A percentile compares a stretch with the other conserved stretches of the same genome.
Conservation (phyloP, 2,797 vertebrate species). For the Clamator glandarius region DNA sequence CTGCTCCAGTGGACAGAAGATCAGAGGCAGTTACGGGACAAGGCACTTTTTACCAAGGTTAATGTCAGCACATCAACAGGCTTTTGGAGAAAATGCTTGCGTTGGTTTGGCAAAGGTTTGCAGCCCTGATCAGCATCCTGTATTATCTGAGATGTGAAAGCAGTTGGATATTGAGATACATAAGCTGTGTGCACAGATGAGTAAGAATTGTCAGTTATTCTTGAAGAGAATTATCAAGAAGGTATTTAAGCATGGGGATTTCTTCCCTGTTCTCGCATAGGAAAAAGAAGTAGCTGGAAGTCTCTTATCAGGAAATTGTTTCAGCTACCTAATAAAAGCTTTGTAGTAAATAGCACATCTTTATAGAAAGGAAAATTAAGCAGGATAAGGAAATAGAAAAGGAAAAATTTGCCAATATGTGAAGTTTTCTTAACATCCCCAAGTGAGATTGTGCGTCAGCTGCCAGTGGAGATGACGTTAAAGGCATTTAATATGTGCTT, state of each 20-base stretch:
- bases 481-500: background rate
- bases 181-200: background rate
- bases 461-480: background rate
- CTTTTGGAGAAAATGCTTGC: background rate
- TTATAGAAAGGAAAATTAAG: background rate
- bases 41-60: background rate
- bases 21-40: background rate
- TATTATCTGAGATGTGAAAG: background rate
- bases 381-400: background rate
- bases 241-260: background rate
- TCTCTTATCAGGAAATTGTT: background rate
- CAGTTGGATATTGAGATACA: background rate
- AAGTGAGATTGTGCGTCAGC: background rate
- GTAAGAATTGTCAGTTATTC: background rate
- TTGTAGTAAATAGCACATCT: background rate
- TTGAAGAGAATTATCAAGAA: background rate
- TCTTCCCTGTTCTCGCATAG: background rate
- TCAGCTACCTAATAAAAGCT: background rate
- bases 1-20: background rate
- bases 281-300: background rate
- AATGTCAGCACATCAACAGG: background rate
- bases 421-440: background rate
- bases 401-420: background rate
- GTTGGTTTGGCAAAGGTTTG: background rate
- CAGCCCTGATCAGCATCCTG: background rate